These are phyloP conservation scores for Pseudanteris insignis DNA, from an alignment of 2,888 invertebrate species.

Conservation along the genomic window DNA sequence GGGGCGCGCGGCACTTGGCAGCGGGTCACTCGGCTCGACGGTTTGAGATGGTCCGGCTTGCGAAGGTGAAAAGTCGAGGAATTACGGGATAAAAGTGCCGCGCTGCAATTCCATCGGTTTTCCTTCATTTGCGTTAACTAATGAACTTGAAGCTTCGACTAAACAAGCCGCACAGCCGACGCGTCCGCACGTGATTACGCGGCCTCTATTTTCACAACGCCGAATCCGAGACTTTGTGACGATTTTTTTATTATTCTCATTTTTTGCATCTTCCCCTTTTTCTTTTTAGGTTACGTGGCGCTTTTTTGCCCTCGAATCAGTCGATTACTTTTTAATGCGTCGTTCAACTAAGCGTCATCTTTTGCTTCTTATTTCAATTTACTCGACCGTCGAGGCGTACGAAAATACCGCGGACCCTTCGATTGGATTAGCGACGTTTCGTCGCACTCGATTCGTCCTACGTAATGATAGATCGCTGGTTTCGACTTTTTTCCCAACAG, in stretches of 20 bases:
- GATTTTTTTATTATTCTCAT: slow-evolving; percentile 25
- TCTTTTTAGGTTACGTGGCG: slow-evolving; percentile 25
- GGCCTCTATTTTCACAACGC: slow-evolving; percentile 29
- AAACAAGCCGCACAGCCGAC: slow-evolving; percentile 28
- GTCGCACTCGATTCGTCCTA: too few relatives aligned
- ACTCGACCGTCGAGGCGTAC: slow-evolving; percentile 9
- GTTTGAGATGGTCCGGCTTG: slow-evolving; percentile 25
- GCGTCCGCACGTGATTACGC: slow-evolving; percentile 19
- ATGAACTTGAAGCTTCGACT: slow-evolving; percentile 45
- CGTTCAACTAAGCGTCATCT: slow-evolving; percentile 12
- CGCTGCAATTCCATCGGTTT: slow-evolving; percentile 45
- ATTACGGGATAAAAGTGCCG: slow-evolving; percentile 55
- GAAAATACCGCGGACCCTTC: slow-evolving; percentile 10
- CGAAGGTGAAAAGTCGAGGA: slow-evolving; percentile 49
- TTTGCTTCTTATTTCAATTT: slow-evolving; percentile 12
- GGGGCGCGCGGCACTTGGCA: slow-evolving; percentile 34
- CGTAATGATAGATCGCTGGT: too few relatives aligned
- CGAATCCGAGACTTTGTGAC: slow-evolving; percentile 19
- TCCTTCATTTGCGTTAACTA: slow-evolving; percentile 49
- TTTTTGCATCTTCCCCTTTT: slow-evolving; percentile 2
- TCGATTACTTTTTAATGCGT: slow-evolving; percentile 28
- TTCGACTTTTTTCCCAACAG: too few relatives aligned
- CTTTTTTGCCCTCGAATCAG: slow-evolving; percentile 25
- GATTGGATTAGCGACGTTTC: slow-evolving; percentile 11
- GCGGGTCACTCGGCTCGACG: slow-evolving; percentile 23